Evolutionary conservation across 2,113 vertebrate species (phyloP).

Genomic region (Bostrychus sinensis): DNA sequence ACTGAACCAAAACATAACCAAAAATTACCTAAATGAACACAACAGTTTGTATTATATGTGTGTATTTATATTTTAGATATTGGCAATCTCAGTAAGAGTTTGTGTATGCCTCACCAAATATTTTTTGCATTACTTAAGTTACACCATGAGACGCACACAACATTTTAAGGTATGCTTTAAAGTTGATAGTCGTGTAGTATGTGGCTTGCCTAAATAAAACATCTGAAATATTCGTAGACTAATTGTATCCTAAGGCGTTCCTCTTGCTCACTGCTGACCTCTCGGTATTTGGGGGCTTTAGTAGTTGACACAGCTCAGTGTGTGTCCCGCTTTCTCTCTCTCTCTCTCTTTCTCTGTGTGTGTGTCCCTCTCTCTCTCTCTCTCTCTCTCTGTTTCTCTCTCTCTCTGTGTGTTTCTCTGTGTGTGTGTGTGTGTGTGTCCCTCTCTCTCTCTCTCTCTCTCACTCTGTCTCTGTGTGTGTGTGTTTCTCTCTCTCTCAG

Average conservation of each 20-base stretch:
- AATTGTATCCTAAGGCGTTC: background rate
- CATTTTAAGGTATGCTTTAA: background rate
- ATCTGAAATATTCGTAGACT: background rate
- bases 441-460: too few species aligned
- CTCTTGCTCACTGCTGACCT: slow-evolving; percentile 9
- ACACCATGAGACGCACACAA: too few species aligned
- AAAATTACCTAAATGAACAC: too few species aligned
- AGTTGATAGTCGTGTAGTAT: background rate
- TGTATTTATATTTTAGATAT: too few species aligned
- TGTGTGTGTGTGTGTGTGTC: slow-evolving; percentile 7
- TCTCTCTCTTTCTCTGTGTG: background rate
- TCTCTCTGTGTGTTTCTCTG: too few species aligned
- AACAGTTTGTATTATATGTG: too few species aligned
- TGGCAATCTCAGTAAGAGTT: too few species aligned
- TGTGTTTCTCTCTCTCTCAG: too few species aligned
- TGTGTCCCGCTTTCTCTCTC: background rate
- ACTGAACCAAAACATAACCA: too few species aligned
- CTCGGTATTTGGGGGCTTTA: slow-evolving; percentile 28
- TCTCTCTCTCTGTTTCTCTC: too few species aligned
- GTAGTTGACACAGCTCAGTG: slow-evolving; percentile 18
- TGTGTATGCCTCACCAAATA: too few species aligned
- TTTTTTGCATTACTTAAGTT: too few species aligned
- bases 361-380: background rate
- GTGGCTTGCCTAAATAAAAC: background rate
- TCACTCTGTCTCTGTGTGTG: slow-evolving; percentile 7